Conservation (phyloP, 2,888 invertebrate species). For the Noctua pronuba region DNA sequence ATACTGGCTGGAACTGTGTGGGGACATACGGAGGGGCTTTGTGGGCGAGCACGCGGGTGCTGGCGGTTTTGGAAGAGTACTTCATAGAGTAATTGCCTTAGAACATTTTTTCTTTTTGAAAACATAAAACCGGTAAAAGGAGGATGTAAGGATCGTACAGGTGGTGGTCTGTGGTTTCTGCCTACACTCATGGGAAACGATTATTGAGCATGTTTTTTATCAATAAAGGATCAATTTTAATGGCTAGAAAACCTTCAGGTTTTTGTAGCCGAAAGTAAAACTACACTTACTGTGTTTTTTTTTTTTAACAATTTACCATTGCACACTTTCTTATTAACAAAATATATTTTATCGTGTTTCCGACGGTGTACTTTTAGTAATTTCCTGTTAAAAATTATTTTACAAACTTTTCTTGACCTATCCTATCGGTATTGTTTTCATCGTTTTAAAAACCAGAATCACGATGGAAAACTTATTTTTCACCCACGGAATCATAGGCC, state of each 20-base stretch:
- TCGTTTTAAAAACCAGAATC: neutral
- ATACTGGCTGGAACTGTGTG: conserved; percentile 70
- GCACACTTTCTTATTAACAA: neutral
- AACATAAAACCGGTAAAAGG: neutral
- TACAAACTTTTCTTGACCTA: neutral
- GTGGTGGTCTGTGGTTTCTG: too few relatives aligned
- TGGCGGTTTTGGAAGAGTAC: neutral
- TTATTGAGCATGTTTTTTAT: neutral
- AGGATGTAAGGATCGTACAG: neutral
- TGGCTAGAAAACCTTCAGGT: neutral
- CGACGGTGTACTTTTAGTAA: neutral
- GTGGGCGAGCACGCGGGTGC: conserved; percentile 32
- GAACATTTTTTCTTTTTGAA: neutral
- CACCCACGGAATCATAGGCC: neutral
- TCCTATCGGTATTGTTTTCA: neutral
- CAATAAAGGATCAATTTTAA: neutral
- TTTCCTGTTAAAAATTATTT: neutral
- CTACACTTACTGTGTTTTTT: neutral
- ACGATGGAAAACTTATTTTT: neutral
- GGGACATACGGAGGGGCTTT: conserved; percentile 69
- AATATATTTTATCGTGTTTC: neutral
- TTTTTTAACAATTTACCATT: neutral
- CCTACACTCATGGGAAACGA: neutral
- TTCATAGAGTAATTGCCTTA: neutral
- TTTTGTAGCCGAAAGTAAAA: neutral